A percentile compares a stretch with the other conserved stretches of the same genome.
Conservation (phyloP, 64 coral and sea anemone genomes). For the Trachythela sp. region DNA sequence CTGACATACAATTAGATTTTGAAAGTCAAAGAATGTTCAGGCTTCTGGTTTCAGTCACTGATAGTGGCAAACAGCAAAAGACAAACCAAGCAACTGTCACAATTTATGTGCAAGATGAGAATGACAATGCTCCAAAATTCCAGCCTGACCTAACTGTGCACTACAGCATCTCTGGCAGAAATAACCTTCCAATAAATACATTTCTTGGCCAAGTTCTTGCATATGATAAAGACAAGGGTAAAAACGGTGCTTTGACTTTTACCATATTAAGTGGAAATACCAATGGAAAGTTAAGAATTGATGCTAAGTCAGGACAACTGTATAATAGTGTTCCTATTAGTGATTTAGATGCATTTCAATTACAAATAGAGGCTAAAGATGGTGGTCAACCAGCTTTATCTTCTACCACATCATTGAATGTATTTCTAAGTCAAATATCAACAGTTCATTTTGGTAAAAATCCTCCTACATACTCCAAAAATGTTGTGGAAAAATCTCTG, state of each 20-base stretch:
- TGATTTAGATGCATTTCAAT: not conserved
- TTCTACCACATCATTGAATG: not conserved
- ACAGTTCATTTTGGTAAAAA: not conserved
- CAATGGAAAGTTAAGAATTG: not conserved
- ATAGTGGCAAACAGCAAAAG: not conserved
- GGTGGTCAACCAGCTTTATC: not conserved
- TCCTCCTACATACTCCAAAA: not conserved
- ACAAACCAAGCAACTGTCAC: not conserved
- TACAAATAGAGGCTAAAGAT: not conserved
- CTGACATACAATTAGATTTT: not conserved
- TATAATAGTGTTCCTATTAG: not conserved
- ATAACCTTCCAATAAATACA: not conserved
- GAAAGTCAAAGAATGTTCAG: not conserved
- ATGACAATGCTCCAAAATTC: not conserved
- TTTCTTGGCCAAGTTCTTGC: constrained; percentile 3
- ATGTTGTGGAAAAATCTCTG: not conserved
- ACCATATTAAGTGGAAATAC: constrained; percentile 11
- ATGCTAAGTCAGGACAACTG: not conserved
- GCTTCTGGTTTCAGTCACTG: not conserved
- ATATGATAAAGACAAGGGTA: not conserved
- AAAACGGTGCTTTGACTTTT: not conserved
- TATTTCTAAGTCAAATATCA: not conserved
- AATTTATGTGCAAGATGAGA: constrained; percentile 13
- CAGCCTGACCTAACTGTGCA: not conserved
- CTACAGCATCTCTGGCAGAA: not conserved